Conservation (phyloP, 2,888 invertebrate genomes). For the Epicampocera succincta region DNA sequence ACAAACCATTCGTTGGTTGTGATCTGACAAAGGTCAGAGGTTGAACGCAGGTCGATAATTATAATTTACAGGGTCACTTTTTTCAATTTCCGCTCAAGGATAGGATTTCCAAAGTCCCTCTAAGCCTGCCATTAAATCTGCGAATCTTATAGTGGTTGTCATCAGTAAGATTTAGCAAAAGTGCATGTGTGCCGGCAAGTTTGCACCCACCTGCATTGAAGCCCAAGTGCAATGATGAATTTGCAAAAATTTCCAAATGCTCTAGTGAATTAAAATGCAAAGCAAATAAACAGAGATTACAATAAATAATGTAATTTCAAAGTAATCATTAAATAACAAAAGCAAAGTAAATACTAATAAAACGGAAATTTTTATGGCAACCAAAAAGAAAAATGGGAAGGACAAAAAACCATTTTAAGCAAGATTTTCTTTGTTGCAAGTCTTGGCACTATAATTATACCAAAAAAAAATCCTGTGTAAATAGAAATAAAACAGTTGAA, state of each 20-base stretch:
- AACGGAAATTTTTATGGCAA: background rate
- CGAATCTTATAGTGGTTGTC: no score
- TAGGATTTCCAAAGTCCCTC: no score
- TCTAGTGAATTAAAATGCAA: conserved; percentile 29
- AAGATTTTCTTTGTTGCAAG: no score
- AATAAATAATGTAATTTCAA: conserved; percentile 47
- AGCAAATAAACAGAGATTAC: conserved; percentile 38
- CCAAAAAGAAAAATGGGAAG: background rate
- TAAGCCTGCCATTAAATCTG: no score
- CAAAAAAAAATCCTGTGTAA: no score
- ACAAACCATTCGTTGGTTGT: no score
- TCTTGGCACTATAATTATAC: no score
- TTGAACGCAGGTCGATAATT: no score
- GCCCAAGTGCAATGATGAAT: conserved; percentile 25
- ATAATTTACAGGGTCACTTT: no score
- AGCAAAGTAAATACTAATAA: conserved; percentile 23
- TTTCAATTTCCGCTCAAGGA: no score
- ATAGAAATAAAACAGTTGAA: no score
- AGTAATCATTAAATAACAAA: conserved; percentile 44
- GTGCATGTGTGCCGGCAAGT: background rate
- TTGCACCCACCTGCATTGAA: background rate
- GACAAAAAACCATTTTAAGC: background rate
- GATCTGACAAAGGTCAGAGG: no score
- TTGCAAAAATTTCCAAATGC: conserved; percentile 32
- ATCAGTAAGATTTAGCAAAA: background rate